Conservation (phyloP, 92 coral and sea anemone genomes). For the Phymanthus crucifer region DNA sequence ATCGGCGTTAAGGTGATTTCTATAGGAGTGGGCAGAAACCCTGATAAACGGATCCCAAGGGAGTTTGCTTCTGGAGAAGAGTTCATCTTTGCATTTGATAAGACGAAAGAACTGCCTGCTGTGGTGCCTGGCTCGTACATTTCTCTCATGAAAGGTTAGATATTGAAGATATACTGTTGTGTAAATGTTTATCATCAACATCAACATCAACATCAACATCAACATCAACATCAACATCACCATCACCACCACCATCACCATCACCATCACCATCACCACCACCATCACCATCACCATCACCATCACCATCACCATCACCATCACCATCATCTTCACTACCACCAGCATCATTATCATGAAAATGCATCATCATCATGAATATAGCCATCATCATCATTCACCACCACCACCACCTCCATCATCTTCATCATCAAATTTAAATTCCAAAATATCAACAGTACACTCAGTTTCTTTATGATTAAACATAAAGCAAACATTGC, state of each 20-base stretch:
- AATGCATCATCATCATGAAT: not conserved
- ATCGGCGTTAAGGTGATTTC: conserved; percentile 75
- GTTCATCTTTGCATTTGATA: conserved; percentile 58
- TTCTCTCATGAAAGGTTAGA: conserved; percentile 68
- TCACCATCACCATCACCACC: not conserved
- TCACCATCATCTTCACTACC: not conserved
- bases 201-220: not conserved
- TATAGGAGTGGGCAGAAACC: conserved; percentile 70
- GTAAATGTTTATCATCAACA: not conserved
- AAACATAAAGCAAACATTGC: too few species aligned
- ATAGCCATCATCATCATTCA: not conserved
- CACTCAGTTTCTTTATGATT: too few species aligned
- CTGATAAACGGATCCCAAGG: conserved; percentile 46
- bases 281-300: not conserved
- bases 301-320: not conserved
- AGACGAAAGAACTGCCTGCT: conserved; percentile 54
- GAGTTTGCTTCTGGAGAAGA: conserved; percentile 72
- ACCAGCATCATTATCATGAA: not conserved
- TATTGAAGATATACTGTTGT: not conserved
- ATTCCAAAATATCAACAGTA: too few species aligned
- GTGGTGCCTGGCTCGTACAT: conserved; percentile 75
- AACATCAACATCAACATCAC: not conserved
- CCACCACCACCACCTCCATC: not conserved
- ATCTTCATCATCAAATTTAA: not conserved
- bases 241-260: not conserved